These are phyloP conservation scores for Alethe diademata DNA, from an alignment of 2,113 vertebrate genomes.

Conservation along the genomic window DNA sequence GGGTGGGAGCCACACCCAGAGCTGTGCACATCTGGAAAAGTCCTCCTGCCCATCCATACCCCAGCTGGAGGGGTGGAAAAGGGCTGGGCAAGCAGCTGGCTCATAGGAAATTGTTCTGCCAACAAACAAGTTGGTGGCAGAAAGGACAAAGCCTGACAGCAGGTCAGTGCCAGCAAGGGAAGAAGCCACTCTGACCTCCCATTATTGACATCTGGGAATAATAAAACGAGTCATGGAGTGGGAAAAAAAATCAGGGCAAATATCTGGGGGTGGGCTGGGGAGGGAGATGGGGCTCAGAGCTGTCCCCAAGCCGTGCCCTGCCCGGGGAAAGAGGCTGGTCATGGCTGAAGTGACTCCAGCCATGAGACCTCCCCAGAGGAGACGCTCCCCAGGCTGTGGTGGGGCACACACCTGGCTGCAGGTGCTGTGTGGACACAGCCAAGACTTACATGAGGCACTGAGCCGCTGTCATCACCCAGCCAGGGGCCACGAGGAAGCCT, in stretches of 20 bases:
- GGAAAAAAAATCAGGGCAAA: not conserved
- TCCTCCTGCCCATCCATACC: not conserved
- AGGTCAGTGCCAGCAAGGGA: not conserved
- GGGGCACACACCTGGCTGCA: fast-evolving
- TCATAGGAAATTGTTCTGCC: not conserved
- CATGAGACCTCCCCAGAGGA: fast-evolving
- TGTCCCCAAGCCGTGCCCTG: not conserved
- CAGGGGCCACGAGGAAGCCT: slow-evolving; percentile 24
- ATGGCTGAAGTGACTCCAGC: fast-evolving
- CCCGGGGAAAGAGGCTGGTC: not conserved
- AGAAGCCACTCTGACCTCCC: not conserved
- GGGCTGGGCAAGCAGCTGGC: not conserved
- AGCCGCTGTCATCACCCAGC: slow-evolving; percentile 62
- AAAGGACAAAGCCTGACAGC: not conserved
- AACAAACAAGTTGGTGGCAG: not conserved
- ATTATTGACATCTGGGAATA: not conserved
- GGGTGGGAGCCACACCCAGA: not conserved
- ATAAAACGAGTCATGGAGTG: not conserved
- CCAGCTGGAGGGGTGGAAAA: not conserved
- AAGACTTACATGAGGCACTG: slow-evolving; percentile 38
- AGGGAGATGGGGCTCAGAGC: not conserved
- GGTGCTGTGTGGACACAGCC: not conserved
- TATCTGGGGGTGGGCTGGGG: not conserved
- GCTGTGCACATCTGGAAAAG: not conserved
- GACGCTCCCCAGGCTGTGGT: fast-evolving